Evolutionary conservation across 2,888 invertebrate genomes (phyloP), one percentile per base, ranked within the genome.

Genomic region (Aromia moschata): DNA sequence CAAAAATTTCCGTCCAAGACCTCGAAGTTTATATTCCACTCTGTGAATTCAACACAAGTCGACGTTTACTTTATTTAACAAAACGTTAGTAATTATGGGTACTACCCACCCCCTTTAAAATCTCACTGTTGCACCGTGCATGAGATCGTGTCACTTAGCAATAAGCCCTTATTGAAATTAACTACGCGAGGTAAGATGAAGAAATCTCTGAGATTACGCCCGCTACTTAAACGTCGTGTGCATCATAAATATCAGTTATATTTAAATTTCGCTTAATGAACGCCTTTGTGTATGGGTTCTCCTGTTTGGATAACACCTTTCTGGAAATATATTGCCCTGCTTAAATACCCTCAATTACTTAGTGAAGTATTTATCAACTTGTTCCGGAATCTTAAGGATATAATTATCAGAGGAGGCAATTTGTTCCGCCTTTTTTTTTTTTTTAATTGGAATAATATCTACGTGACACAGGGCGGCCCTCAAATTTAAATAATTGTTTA

Each of bases 341-440:
- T 52, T 52, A 52, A 33, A 52, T 52, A 30, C 37, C 52, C n/a
- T n/a, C 52, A 52, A 52, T 52, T 52, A 52, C 52, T 52, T 52
- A 41, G 31, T 17, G 52, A 40, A 52, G 52, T 52, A 52, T 52
- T 41, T 52, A 52, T 52, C 52, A 52, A 52, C 20, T 52, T 41
- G 30, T 52, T 16, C 31, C 31, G 25, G 30, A 52, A 52, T 52
- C 41, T 40, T 52, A 45, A 17, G 41, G 40, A 41, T 52, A 31
- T 31, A 41, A 52, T 31, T 30, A 31, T 52, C 25, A 52, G 25
- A n/a, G 17, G 20, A 51, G 17, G 52, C 41, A 40, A 41, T 51
- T 51, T 40, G 31, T 25, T 30, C 14, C 18, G n/a, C 41, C 25
- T 5, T 31, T 31, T 40, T 44, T 5, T 5, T 25, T 25, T 25